These are phyloP conservation scores for Acanthurus lineatus DNA, from an alignment of 2,797 vertebrate species.

Conservation along the genomic window DNA sequence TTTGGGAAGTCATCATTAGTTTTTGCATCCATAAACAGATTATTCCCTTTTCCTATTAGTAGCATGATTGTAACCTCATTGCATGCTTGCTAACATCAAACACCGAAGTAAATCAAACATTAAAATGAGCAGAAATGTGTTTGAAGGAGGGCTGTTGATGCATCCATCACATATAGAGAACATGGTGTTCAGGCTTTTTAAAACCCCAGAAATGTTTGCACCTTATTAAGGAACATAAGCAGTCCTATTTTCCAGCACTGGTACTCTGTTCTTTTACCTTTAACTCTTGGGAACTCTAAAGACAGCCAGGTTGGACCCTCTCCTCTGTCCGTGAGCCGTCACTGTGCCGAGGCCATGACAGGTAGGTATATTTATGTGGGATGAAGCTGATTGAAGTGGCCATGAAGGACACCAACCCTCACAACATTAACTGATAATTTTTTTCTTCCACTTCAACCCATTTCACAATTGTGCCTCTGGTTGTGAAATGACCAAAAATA, in stretches of 20 bases:
- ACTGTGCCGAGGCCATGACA: neutral
- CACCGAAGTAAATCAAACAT: constrained; percentile 12
- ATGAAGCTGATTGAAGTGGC: neutral
- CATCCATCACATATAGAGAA: constrained; percentile 5
- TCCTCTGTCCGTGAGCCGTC: neutral
- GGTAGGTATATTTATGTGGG: constrained; percentile 11
- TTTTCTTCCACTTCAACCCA: constrained; percentile 27
- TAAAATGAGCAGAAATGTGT: constrained; percentile 4
- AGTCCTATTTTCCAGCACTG: neutral
- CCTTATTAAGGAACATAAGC: neutral
- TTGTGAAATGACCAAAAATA: constrained; percentile 39
- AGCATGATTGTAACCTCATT: neutral
- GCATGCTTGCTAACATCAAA: constrained; percentile 24
- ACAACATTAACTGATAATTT: constrained; percentile 22
- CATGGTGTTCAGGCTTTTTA: neutral
- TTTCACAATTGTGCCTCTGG: constrained; percentile 14
- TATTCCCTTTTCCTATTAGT: constrained; percentile 16
- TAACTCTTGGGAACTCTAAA: neutral
- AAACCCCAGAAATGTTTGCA: neutral
- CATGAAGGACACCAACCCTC: constrained; percentile 9
- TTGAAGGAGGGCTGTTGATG: neutral
- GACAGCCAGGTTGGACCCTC: neutral
- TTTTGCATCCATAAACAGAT: constrained; percentile 26
- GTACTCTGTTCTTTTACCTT: neutral
- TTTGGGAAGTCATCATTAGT: constrained; percentile 18